Conservation (phyloP, 2,888 invertebrate genomes). For the Reticulitermes lucifugus region DNA sequence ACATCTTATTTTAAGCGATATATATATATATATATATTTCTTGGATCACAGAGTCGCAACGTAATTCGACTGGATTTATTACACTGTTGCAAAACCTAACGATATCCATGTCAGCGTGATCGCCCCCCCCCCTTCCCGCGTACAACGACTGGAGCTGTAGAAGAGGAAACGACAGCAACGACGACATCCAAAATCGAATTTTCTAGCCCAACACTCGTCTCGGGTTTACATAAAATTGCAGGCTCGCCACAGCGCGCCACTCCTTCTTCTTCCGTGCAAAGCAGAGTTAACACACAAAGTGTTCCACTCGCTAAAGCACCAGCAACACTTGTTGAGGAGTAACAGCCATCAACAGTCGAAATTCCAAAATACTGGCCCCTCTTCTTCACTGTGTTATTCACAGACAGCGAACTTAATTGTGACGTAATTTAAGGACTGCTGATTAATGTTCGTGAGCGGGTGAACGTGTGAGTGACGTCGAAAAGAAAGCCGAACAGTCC, state of each 20-base stretch:
- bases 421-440: background rate
- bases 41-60: no score
- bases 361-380: no score
- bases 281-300: background rate
- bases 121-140: background rate
- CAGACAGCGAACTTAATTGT: no score
- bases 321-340: background rate
- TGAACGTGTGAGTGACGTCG: background rate
- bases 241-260: conserved; percentile 22
- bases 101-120: conserved; percentile 36
- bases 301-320: no score
- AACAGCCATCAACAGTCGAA: no score
- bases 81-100: conserved; percentile 20
- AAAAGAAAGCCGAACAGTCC: background rate
- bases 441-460: background rate
- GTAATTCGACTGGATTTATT: background rate
- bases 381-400: no score
- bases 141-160: conserved; percentile 14
- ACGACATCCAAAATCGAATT: conserved; percentile 52
- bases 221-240: conserved; percentile 51
- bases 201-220: conserved; percentile 48
- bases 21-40: no score
- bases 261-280: background rate
- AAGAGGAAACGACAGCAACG: conserved; percentile 21
- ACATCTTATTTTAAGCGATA: no score